phyloP scores from a whole-genome alignment of 2,888 invertebrate genomes.

The Drosophila leonis region DNA sequence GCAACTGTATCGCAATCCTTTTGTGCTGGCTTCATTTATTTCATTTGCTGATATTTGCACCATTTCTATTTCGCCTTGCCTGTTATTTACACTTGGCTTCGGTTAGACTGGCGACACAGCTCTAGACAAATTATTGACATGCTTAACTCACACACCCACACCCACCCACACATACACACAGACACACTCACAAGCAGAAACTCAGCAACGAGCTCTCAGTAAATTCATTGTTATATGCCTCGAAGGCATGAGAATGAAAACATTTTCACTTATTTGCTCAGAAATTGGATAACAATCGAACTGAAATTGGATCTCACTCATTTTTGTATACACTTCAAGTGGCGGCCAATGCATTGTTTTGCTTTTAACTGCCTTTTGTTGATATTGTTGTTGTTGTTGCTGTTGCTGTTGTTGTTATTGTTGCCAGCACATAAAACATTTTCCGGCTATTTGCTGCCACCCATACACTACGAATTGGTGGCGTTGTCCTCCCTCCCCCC shows the following conservation, averaged over 20 bases:
- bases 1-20: conserved; percentile 42
- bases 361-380: conserved; percentile 72
- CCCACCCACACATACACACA: conserved; percentile 6
- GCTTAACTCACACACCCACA: conserved; percentile 43
- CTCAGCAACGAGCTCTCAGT: conserved; percentile 9
- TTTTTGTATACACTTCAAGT: conserved; percentile 73
- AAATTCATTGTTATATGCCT: conserved; percentile 52
- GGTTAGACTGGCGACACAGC: conserved; percentile 32
- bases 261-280: conserved; percentile 83
- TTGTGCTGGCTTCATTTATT: conserved; percentile 54
- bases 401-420: conserved; percentile 30
- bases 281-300: conserved; percentile 85
- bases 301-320: conserved; percentile 85
- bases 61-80: conserved; percentile 52
- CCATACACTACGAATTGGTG: conserved; percentile 38
- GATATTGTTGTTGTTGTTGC: conserved; percentile 23
- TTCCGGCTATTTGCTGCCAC: conserved; percentile 73
- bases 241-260: conserved; percentile 77
- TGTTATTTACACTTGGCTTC: conserved; percentile 59
- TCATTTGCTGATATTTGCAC: conserved; percentile 60
- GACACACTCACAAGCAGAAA: neutral
- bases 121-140: conserved; percentile 78
- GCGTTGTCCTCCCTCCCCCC: conserved; percentile 34
- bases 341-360: conserved; percentile 68
- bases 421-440: conserved; percentile 74